Conservation (phyloP, 2,797 vertebrate species). For the Vireo griseus region DNA sequence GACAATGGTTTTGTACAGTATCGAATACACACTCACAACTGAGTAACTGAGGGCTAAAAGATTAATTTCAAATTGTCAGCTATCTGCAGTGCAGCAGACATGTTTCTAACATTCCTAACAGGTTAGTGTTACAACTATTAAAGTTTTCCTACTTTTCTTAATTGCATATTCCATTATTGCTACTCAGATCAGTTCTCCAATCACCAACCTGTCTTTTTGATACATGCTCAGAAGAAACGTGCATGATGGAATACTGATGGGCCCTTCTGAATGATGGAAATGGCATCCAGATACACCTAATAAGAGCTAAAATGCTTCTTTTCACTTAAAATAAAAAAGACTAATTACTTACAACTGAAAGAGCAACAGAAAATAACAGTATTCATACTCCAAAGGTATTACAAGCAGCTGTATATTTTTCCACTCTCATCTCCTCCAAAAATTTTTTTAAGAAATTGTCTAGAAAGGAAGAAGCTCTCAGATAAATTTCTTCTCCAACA, state of each 20-base stretch:
- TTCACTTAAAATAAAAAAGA: background rate
- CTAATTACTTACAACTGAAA: background rate
- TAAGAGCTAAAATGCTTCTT: background rate
- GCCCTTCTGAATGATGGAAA: background rate
- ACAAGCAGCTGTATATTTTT: background rate
- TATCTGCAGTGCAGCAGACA: background rate
- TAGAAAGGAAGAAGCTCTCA: background rate
- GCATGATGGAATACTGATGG: background rate
- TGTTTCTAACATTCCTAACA: background rate
- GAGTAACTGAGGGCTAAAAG: background rate
- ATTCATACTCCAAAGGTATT: background rate
- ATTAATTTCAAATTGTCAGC: background rate
- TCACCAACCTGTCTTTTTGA: background rate
- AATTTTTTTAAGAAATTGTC: background rate
- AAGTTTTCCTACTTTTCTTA: background rate
- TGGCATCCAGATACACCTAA: background rate
- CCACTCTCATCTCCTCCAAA: background rate
- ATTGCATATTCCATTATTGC: background rate
- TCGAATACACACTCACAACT: background rate
- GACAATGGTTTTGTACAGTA: background rate
- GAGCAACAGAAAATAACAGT: background rate
- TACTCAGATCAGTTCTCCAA: background rate
- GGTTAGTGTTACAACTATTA: background rate
- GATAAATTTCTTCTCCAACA: background rate
- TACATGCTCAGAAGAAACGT: background rate